These are phyloP conservation scores for Odontamblyopus lacepedii DNA, from an alignment of 2,797 vertebrate genomes.

Conservation along the genomic window DNA sequence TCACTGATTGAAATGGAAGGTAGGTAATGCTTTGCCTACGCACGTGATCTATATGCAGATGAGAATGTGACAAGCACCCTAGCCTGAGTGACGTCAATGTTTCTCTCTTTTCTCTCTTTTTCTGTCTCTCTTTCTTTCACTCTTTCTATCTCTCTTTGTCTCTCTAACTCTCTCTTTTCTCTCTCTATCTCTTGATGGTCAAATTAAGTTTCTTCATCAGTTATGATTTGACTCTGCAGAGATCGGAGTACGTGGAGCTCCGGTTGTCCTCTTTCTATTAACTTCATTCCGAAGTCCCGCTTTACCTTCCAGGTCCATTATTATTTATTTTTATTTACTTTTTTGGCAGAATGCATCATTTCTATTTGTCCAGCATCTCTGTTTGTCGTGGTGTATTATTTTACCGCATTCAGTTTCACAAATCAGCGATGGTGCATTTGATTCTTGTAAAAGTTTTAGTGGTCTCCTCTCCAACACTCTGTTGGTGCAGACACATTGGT, in stretches of 20 bases:
- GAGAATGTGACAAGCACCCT: constrained; percentile 97
- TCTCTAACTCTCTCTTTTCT: not conserved
- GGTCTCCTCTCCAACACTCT: constrained; percentile 34
- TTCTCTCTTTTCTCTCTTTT: constrained; percentile 68
- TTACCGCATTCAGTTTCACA: constrained; percentile 64
- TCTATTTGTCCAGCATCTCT: constrained; percentile 89
- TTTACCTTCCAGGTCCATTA: constrained; percentile 78
- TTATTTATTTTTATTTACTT: constrained; percentile 64
- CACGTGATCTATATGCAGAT: constrained; percentile 97
- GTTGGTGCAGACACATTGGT: constrained; percentile 42
- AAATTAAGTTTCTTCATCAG: constrained; percentile 71
- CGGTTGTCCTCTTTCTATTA: constrained; percentile 79
- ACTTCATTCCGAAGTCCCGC: constrained; percentile 80
- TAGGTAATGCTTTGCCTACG: constrained; percentile 96
- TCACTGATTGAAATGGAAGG: constrained; percentile 96
- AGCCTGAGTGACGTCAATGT: constrained; percentile 96
- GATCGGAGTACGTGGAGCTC: constrained; percentile 76
- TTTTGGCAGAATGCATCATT: constrained; percentile 92
- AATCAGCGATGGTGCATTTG: constrained; percentile 72
- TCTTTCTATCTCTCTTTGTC: not conserved
- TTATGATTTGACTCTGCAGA: constrained; percentile 71
- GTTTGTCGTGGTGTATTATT: constrained; percentile 80
- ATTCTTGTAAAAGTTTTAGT: constrained; percentile 41
- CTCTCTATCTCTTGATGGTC: constrained; percentile 27
- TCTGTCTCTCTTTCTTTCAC: not conserved